A percentile compares a stretch with the other conserved stretches of the same genome.
Conservation (phyloP, 2,797 vertebrate species). For the Pseudotriccus pelzelni region DNA sequence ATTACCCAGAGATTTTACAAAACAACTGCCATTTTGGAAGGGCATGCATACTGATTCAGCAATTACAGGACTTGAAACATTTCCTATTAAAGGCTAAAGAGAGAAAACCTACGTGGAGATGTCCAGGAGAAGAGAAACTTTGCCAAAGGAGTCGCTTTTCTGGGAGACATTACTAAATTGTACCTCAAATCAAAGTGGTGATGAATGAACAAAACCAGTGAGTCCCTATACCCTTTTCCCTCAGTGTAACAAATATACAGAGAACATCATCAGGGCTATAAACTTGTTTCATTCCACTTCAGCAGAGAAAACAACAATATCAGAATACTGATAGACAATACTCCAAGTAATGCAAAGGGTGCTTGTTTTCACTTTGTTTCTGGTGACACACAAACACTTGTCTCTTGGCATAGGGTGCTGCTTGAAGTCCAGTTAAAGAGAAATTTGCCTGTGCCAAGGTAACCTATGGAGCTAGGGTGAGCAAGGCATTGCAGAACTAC, state of each 20-base stretch:
- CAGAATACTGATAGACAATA: background rate
- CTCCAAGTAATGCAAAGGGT: background rate
- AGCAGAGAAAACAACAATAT: background rate
- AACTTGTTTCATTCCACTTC: background rate
- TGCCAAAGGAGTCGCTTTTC: background rate
- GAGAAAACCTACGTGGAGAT: background rate
- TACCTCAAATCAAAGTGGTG: background rate
- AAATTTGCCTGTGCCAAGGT: background rate
- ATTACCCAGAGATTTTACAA: background rate
- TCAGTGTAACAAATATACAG: rapidly evolving
- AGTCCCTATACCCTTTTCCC: background rate
- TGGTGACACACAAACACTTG: background rate
- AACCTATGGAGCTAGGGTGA: background rate
- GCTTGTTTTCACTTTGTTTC: background rate
- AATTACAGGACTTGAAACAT: background rate
- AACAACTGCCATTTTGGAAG: background rate
- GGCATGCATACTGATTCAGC: background rate
- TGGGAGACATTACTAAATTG: background rate
- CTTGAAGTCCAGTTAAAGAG: background rate
- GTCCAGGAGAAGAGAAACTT: background rate
- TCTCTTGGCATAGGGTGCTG: background rate
- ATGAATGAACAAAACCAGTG: background rate
- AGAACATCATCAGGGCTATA: background rate
- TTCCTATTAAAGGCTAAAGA: background rate
- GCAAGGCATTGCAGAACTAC: background rate